A percentile compares a stretch with the other conserved stretches of the same genome.
Evolutionary conservation across 2,888 invertebrate species (phyloP).

Genomic region (Epicampocera succincta): DNA sequence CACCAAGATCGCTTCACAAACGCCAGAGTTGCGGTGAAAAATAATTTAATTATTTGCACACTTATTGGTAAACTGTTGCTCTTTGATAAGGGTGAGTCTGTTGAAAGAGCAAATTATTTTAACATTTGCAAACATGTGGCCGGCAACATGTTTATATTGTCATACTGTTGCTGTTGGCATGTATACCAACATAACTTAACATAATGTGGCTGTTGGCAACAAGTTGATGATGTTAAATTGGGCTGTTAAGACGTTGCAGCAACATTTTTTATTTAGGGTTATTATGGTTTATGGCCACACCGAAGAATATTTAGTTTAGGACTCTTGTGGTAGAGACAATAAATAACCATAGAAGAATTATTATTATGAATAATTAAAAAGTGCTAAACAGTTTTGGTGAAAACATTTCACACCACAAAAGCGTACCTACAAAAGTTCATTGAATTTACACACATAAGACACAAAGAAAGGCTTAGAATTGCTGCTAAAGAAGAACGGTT

Average conservation of each 20-base stretch:
- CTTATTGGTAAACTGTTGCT: too few relatives aligned
- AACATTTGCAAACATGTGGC: too few relatives aligned
- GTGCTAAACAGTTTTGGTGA: conserved; percentile 50
- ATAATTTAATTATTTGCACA: too few relatives aligned
- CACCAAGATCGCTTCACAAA: too few relatives aligned
- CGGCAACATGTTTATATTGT: too few relatives aligned
- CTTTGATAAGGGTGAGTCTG: too few relatives aligned
- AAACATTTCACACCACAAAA: conserved; percentile 49
- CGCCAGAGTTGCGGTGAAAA: too few relatives aligned
- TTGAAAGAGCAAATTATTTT: too few relatives aligned
- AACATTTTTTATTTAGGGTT: conserved; percentile 24
- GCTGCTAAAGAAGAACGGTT: not conserved
- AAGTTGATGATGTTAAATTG: conserved; percentile 49
- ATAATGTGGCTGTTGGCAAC: conserved; percentile 69
- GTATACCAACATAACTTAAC: too few relatives aligned
- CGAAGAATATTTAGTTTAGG: conserved; percentile 11
- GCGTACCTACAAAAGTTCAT: conserved; percentile 40
- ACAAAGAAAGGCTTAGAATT: conserved; percentile 4
- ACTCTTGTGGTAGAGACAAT: conserved; percentile 9
- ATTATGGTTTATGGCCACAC: not conserved
- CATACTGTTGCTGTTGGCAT: too few relatives aligned
- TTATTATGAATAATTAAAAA: conserved; percentile 38
- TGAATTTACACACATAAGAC: not conserved
- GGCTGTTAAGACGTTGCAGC: not conserved
- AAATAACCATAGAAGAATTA: conserved; percentile 7